Evolutionary conservation across 2,113 vertebrate genomes (phyloP), one percentile per base, ranked within the genome.

Genomic region (Aphyosemion australe): DNA sequence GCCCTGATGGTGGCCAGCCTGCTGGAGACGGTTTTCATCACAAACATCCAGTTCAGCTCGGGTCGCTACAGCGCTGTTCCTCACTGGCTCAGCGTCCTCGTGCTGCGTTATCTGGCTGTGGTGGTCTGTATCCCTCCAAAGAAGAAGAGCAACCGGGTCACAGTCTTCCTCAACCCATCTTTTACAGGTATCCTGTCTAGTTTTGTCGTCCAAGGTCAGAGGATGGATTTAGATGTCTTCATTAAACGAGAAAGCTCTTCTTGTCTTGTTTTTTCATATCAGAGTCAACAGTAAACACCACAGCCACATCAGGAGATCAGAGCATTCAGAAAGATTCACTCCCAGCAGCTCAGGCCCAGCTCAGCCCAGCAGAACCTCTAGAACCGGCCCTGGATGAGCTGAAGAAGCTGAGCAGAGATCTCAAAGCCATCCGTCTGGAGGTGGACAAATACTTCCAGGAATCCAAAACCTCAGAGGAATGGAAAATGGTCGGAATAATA

Each of bases 1-100:
- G 91, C 89, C 14, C 82, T 94, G 53, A 93, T 94, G 91, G 89
- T 93, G 39, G 48, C 86, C 76, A 92, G 93, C 69, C 88, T 94
- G 41, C 71, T 93, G 65, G 91, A 94, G 74, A 93, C 93, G 0
- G 79, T 93, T 39, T 79, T 92, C 56, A 91, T 94, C 82, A 93
- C 89, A 34, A 88, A 92, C 43, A 77, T 94, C 43, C 89, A 93
- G 61, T 65, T 79, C 52, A 88, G 87, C 73, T 81, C 89, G 57
- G 76, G 77, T 18, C 84, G 84, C 53, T 76, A 87, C 63, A 72
- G 60, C 0, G 47, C 76, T 0, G 80, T 91, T 52, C 92, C 92
- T 2, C 21, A 0, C 8, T 92, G 91, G 89, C 79, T 93, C 12
- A 74, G 18, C 0, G 55, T 86, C 18, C 56, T 93, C 1, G 85